Evolutionary conservation across 2,113 vertebrate species (phyloP), one percentile per base, ranked within the genome.

Genomic region (Lutjanus erythropterus): DNA sequence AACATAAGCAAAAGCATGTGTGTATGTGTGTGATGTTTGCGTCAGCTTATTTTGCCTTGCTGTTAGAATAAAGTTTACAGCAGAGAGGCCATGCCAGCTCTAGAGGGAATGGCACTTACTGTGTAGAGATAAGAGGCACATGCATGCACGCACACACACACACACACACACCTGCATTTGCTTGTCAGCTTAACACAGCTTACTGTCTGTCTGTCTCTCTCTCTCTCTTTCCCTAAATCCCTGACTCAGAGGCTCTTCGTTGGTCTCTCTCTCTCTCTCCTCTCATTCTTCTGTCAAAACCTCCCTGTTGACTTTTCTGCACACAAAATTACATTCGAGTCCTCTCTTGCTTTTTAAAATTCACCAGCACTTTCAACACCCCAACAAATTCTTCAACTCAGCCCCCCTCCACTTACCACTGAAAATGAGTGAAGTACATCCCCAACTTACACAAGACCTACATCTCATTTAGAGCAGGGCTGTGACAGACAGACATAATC

Each of bases 181-280:
- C 64, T 73, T 65, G 29, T 69, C 73, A 86, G 70, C 70, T 74
- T 74, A 78, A 33, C 3, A 12, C 31, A 62, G 78, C 62, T 73
- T 53, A 70, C 37, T 37, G 23, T 44, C 44, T 15, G 19, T 42
- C 39, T 35, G 6, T n/a, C 37, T 42, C 3, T 23, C 3, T 62
- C 27, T 62, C 31, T 62, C 70, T 16, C 37, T 56, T 27, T 60
- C 16, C 6, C 8, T 9, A 65, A 70, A 64, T 61, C 9, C 44
- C 27, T 1, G 6, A 71, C 15, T 56, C 21, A 49, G 18, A 68
- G 15, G 12, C 55, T 47, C 39, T 44, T 46, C 31, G 33, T 53
- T 41, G 46, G 44, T 44, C 23, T 50, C 9, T 49, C 50, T 44
- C 23, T 50, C 9, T 49, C 19, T 35, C 15, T 39, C n/a, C 44